Evolutionary conservation across 2,888 invertebrate genomes (phyloP).

Genomic region (Atethmia centrago): DNA sequence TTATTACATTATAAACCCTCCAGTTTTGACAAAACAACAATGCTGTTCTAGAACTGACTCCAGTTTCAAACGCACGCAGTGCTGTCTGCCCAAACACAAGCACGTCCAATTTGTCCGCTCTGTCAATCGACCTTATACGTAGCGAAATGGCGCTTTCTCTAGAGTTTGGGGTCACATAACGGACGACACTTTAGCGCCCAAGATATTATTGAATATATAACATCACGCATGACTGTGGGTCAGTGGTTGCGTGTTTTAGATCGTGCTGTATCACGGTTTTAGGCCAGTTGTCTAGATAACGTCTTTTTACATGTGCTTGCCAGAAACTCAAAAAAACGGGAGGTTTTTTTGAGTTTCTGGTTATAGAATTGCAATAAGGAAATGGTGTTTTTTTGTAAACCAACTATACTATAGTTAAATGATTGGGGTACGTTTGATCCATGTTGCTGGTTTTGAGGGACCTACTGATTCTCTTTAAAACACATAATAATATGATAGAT

Average conservation of each 20-base stretch:
- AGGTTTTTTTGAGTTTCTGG: slow-evolving; percentile 1
- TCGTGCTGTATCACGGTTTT: slow-evolving; percentile 21
- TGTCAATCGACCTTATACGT: slow-evolving; percentile 65
- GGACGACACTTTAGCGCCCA: slow-evolving; percentile 66
- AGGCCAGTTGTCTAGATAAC: slow-evolving; percentile 15
- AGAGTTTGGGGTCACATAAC: slow-evolving; percentile 79
- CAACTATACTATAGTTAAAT: neutral
- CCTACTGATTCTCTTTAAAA: neutral
- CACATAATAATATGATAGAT: neutral
- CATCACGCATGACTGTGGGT: slow-evolving; percentile 52
- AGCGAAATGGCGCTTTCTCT: slow-evolving; percentile 77
- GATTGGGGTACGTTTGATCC: neutral
- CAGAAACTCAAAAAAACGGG: neutral
- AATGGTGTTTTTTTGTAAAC: neutral
- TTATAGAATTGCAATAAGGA: neutral
- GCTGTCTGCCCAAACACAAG: neutral
- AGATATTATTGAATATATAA: slow-evolving; percentile 64
- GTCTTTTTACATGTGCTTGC: neutral
- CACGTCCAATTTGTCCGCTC: slow-evolving; percentile 39
- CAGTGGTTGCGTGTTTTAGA: slow-evolving; percentile 61
- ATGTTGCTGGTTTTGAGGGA: neutral
- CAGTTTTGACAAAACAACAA: neutral
- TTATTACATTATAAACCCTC: neutral
- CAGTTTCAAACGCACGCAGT: slow-evolving; percentile 6
- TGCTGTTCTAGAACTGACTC: neutral